Evolutionary conservation across 2,113 vertebrate species (phyloP).

Genomic region (Bagarius yarrelli): DNA sequence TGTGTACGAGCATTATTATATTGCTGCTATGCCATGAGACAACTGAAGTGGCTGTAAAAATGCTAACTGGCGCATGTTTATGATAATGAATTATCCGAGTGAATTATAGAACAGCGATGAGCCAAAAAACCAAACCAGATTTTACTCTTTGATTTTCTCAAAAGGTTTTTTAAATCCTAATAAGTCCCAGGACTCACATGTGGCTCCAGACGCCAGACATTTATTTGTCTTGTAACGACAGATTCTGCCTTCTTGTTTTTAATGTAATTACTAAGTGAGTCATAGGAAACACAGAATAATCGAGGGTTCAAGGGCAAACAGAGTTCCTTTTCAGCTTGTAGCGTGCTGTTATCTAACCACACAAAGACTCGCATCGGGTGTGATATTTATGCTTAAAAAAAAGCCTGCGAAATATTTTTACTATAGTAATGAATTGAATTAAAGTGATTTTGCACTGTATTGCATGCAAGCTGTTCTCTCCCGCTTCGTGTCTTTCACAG

Average conservation of each 20-base stretch:
- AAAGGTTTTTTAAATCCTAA: neutral
- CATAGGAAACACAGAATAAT: neutral
- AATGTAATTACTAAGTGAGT: neutral
- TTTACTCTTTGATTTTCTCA: slow-evolving; percentile 1
- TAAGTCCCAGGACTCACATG: neutral
- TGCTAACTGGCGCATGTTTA: neutral
- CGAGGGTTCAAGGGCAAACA: neutral
- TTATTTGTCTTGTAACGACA: neutral
- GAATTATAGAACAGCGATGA: neutral
- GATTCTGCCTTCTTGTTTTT: neutral
- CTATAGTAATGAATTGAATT: slow-evolving; percentile 30
- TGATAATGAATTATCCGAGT: neutral
- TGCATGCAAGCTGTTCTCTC: slow-evolving; percentile 40
- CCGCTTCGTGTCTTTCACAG: neutral
- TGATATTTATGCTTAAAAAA: slow-evolving; percentile 1
- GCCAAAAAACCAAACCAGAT: neutral
- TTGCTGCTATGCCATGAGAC: neutral
- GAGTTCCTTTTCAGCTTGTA: neutral
- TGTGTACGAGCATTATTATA: neutral
- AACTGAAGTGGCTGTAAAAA: neutral
- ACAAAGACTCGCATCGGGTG: slow-evolving; percentile 3
- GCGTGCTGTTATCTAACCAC: neutral
- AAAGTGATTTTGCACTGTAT: slow-evolving; percentile 29
- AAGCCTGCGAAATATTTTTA: slow-evolving; percentile 23
- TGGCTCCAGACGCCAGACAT: neutral